Base-by-base conservation (phyloP, 1,140 invertebrate genomes). In the Hetaerina americana region DNA sequence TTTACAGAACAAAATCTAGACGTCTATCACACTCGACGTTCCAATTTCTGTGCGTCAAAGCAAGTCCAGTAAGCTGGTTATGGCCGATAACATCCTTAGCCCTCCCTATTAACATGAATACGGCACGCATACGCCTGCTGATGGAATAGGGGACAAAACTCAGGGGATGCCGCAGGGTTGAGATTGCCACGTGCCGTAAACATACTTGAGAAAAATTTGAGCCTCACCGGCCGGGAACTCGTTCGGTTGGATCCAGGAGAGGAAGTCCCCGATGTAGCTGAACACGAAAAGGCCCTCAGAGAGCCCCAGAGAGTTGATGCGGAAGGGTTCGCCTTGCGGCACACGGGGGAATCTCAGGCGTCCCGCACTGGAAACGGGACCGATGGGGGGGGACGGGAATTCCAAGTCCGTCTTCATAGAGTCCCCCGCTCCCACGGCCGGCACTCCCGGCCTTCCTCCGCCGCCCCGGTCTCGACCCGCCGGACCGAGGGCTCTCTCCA, bases 161-260 rank as follows among this genome's bases (percentile, higher is more conserved):
- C n/a, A n/a, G n/a, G n/a, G n/a, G n/a, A n/a, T n/a, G n/a, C n/a
- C n/a, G n/a, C n/a, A n/a, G n/a, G n/a, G n/a, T n/a, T n/a, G n/a
- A n/a, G n/a, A n/a, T n/a, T n/a, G n/a, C n/a, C n/a, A n/a, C n/a
- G n/a, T n/a, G n/a, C n/a, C n/a, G n/a, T n/a, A n/a, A n/a, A n/a
- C n/a, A n/a, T n/a, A n/a, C n/a, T n/a, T n/a, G n/a, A n/a, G n/a
- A n/a, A n/a, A 31, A 66, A 26, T 40, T 28, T 66, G 27, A 25
- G n/a, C 24, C 77, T 83, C 80, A 86, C 85, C 84, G 29, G 82
- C 74, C 66, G 85, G 83, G 75, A 86, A 77, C 73, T 86, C 83
- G 71, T 84, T 79, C 27, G 85, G 85, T 76, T 85, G 85, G 74
- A 86, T 79, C 74, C 82, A 76, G n/a, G 80, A 81, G 71, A 87